Conservation (phyloP, 2,888 invertebrate genomes). For the Luperina testacea region DNA sequence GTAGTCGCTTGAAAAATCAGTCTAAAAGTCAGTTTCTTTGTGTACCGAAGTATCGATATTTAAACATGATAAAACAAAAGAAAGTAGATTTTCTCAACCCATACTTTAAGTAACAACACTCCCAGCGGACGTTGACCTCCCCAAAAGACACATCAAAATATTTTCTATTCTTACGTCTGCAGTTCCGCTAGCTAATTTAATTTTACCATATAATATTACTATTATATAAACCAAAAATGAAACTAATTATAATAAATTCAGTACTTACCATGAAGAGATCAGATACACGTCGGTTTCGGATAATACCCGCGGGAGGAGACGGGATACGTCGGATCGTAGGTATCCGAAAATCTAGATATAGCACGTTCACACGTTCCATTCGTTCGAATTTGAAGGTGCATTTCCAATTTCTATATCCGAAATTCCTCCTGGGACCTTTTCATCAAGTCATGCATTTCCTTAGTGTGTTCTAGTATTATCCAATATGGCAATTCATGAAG, state of each 20-base stretch:
- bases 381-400: slow-evolving; percentile 40
- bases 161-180: neutral
- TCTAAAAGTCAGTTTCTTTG: neutral
- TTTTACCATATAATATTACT: neutral
- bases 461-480: slow-evolving; percentile 14
- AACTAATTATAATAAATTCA: slow-evolving; percentile 23
- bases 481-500: neutral
- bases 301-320: slow-evolving; percentile 25
- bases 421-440: slow-evolving; percentile 47
- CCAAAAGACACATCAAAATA: neutral
- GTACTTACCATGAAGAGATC: slow-evolving; percentile 1
- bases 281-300: slow-evolving; percentile 2
- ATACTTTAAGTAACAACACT: neutral
- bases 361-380: slow-evolving; percentile 22
- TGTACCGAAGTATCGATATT: neutral
- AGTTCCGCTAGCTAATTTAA: neutral
- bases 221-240: slow-evolving; percentile 8
- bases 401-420: slow-evolving; percentile 45
- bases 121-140: neutral
- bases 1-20: neutral
- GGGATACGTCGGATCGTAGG: slow-evolving; percentile 12
- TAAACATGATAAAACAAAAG: neutral
- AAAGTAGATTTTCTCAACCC: neutral
- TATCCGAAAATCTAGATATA: slow-evolving; percentile 34
- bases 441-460: slow-evolving; percentile 43